Base-by-base conservation (phyloP, 1,140 invertebrate genomes). In the Cotesia typhae region DNA sequence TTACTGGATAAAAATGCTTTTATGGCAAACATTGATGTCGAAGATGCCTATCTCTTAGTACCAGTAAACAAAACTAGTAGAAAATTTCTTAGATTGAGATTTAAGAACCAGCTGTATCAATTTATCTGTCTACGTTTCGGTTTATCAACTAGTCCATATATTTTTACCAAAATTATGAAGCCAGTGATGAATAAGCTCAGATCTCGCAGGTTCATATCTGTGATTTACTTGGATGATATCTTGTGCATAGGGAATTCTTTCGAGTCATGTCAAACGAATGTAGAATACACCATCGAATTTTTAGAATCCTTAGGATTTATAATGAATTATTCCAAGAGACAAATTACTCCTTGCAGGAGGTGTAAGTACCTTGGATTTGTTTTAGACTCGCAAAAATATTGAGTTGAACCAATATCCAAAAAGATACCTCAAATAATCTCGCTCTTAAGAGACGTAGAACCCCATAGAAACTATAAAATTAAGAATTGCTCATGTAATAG, bases 401-500 rank as follows among this genome's bases (percentile, higher is more conserved):
- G 37, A 70, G 47, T 20, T 70, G 7, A 14, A 4, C 28, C 4
- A 57, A 61, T 3, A 70, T 60, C 10, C 20, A 59, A 59, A n/a
- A 37, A 10, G 51, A 70, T 2, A 60, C 61, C 61, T 9, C 38
- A 5, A 9, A 3, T 60, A 14, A 41, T 70, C 14, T 2, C 9
- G 47, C 17, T 41, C n/a, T 41, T 60, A 9, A 47, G 17, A 59
- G 37, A 36, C 35, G 2, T 28, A 28, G 20, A 28, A 28, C 20
- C 20, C 20, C 28, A 36, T 28, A 9, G 9, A 38, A 57, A 38
- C 6, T 63, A 60, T 61, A 17, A 14, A 37, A 68, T 73, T 59
- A 41, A 47, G 2, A 10, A 69, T 68, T 47, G 72, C 72, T 14
- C 72, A 69, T 38, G 55, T 73, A 17, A 59, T 69, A 12, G 72